phyloP scores from a whole-genome alignment of 1,140 invertebrate genomes.

The Paralvinella palmiformis region DNA sequence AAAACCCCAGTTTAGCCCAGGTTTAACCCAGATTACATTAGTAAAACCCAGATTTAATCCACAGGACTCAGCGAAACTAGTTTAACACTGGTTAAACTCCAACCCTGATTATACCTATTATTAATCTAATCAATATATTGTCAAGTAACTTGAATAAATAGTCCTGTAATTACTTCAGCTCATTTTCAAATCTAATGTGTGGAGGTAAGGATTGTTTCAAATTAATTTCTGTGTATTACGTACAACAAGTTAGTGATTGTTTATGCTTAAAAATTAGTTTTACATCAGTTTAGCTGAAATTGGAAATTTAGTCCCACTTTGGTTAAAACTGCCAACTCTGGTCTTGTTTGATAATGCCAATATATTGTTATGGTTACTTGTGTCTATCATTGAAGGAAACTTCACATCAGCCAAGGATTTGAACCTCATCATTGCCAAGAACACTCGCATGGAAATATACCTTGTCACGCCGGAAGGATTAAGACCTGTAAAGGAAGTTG shows the following conservation, averaged over 20 bases:
- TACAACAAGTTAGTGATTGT: background rate
- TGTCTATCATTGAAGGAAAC: conserved; percentile 66
- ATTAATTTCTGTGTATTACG: background rate
- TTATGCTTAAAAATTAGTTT: background rate
- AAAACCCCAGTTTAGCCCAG: no score
- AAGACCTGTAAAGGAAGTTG: conserved; percentile 88
- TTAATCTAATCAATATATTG: no score
- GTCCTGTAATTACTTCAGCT: no score
- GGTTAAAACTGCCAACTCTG: background rate
- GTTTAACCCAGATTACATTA: no score
- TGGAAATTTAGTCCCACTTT: background rate
- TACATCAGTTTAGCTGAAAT: background rate
- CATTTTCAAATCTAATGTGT: no score
- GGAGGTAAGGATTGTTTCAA: background rate
- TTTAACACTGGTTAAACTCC: no score
- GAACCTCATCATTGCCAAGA: conserved; percentile 93
- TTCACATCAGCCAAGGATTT: conserved; percentile 90
- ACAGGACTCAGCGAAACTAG: no score
- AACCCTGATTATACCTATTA: no score
- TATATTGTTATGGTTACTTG: background rate
- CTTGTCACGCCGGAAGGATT: conserved; percentile 93
- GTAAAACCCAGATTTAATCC: no score
- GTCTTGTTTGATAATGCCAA: background rate
- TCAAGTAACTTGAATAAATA: no score
- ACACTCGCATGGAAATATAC: conserved; percentile 91